Evolutionary conservation across 2,113 vertebrate genomes (phyloP).

Genomic region (Tiliqua scincoides): DNA sequence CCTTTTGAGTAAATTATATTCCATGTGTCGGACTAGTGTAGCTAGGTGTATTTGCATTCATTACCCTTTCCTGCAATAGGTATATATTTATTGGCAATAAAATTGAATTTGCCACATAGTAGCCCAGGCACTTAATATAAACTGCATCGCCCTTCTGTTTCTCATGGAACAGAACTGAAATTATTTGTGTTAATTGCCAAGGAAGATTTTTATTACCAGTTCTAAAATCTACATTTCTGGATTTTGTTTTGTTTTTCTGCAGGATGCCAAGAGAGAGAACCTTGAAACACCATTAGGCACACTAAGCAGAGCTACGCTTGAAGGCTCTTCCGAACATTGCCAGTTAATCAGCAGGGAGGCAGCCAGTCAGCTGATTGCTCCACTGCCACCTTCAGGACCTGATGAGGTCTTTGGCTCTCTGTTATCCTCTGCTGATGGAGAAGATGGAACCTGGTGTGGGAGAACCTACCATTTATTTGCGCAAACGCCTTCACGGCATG

Average conservation of each 20-base stretch:
- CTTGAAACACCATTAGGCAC: neutral
- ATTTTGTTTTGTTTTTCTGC: neutral
- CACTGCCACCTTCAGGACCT: neutral
- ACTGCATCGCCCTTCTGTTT: neutral
- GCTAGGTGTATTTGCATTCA: constrained; percentile 37
- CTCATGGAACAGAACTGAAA: neutral
- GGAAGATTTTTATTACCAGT: neutral
- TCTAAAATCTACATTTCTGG: neutral
- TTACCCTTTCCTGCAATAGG: constrained; percentile 20
- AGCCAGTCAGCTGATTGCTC: neutral
- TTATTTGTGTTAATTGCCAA: constrained; percentile 34
- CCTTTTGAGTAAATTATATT: constrained; percentile 53
- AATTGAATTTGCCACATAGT: constrained; percentile 33
- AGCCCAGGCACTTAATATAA: constrained; percentile 15
- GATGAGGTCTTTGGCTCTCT: neutral
- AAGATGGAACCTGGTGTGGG: neutral
- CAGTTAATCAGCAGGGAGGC: neutral
- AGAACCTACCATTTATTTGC: neutral
- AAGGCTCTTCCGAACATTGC: neutral
- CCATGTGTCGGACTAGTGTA: neutral
- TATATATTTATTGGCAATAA: constrained; percentile 28
- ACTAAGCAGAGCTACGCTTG: neutral
- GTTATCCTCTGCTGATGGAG: neutral
- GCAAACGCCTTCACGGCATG: neutral
- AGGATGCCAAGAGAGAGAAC: neutral